These are phyloP conservation scores for Callipepla squamata DNA, from an alignment of 2,113 vertebrate species.

Conservation along the genomic window DNA sequence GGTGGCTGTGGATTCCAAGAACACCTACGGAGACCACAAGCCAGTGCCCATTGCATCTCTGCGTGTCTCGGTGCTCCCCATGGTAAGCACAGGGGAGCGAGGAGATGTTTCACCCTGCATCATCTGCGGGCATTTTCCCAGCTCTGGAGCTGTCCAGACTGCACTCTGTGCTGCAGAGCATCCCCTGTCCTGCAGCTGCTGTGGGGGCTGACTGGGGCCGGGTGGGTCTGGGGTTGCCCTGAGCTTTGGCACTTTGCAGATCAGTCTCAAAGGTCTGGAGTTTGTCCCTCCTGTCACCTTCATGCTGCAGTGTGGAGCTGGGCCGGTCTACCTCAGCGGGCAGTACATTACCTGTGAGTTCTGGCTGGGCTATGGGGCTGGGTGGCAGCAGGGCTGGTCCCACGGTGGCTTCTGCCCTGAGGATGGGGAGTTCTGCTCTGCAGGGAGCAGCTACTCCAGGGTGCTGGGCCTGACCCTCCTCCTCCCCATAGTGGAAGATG, in stretches of 20 bases:
- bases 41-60: slow-evolving; percentile 65
- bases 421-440: not conserved
- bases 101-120: not conserved
- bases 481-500: slow-evolving; percentile 10
- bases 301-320: slow-evolving; percentile 65
- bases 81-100: slow-evolving; percentile 29
- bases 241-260: slow-evolving; percentile 24
- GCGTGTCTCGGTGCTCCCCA: slow-evolving; percentile 57
- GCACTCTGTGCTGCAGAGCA: not conserved
- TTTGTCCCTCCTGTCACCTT: slow-evolving; percentile 74
- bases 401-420: fast-evolving
- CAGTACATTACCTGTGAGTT: slow-evolving; percentile 70
- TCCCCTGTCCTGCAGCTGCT: not conserved
- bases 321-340: slow-evolving; percentile 74
- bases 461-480: not conserved
- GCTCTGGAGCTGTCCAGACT: not conserved
- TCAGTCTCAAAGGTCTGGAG: slow-evolving; percentile 72
- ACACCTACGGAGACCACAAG: not conserved
- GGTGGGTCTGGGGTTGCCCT: not conserved
- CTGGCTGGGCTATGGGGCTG: not conserved
- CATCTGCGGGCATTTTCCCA: not conserved
- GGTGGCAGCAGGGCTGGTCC: not conserved
- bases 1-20: slow-evolving; percentile 60
- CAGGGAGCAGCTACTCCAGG: not conserved
- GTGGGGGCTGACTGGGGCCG: too few relatives aligned